Evolutionary conservation across 2,113 vertebrate species (phyloP).

Genomic region (Vireo altiloquus): DNA sequence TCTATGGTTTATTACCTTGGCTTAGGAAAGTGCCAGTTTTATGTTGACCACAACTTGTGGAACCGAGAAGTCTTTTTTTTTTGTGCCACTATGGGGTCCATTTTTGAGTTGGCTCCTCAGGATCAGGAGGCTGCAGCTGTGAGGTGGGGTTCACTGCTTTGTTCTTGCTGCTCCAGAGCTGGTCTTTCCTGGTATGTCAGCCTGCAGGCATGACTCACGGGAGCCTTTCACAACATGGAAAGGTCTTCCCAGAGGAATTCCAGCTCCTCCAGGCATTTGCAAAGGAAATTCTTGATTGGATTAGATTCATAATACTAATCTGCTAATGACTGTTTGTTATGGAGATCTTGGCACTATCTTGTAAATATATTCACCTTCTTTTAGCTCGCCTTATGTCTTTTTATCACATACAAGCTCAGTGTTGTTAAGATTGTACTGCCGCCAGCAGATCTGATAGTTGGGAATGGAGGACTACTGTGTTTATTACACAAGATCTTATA

Average conservation of each 20-base stretch:
- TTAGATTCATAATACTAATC: slow-evolving; percentile 58
- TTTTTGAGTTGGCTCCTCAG: neutral
- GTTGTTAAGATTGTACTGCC: neutral
- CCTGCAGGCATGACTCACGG: slow-evolving; percentile 26
- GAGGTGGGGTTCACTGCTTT: neutral
- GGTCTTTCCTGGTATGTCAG: slow-evolving; percentile 48
- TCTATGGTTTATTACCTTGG: neutral
- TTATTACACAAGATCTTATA: neutral
- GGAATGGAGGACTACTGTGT: neutral
- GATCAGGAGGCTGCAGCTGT: neutral
- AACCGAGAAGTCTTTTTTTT: neutral
- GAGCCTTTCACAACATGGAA: slow-evolving; percentile 43
- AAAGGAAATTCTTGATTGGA: slow-evolving; percentile 66
- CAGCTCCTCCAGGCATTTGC: slow-evolving; percentile 52
- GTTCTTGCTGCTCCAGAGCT: neutral
- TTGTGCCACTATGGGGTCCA: neutral
- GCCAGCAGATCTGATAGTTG: neutral
- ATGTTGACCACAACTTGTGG: neutral
- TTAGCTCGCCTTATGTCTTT: slow-evolving; percentile 5
- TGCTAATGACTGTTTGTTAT: slow-evolving; percentile 55
- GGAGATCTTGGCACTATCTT: slow-evolving; percentile 39
- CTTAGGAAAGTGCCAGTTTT: neutral
- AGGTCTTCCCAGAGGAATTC: slow-evolving; percentile 57
- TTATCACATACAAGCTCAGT: neutral
- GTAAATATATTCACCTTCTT: slow-evolving; percentile 53